Base-by-base conservation (phyloP, 2,113 vertebrate genomes). In the Burhinus bistriatus region DNA sequence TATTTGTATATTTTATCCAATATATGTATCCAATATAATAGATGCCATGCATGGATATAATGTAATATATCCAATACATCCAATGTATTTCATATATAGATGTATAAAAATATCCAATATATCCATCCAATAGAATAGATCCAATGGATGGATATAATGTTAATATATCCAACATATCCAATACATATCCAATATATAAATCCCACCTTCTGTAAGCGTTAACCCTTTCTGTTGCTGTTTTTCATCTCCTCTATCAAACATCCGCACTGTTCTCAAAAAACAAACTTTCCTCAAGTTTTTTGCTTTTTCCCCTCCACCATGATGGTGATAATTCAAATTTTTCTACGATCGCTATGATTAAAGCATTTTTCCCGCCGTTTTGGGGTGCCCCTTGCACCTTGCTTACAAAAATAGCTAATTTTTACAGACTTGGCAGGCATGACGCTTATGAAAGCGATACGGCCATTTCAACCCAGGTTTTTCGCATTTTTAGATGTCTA, bases 311-410 rank as follows among this genome's bases (percentile, higher is more conserved):
- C 11, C 47, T 58, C 27, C 15, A 38, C 9, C 15, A 0, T 5
- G 0, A 27, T 0, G 8, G 19, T 7, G 8, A 29, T 12, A 71
- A 81, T 27, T 22, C 38, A 1, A 8, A 17, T 66, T 83, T 83
- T 57, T 16, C 40, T 25, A 0, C 2, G 8, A 18, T 0, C 1
- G 10, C 13, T 26, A 26, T 1, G 18, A 29, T 29, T 21, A 10
- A 61, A 81, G 47, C 26, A 34, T 15, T 23, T 68, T 49, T 30
- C 27, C 30, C 47, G 15, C 25, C 2, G 0, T 16, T 82, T 45
- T 12, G 54, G 73, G 79, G n/a, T 5, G 19, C 30, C 32, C 38
- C 21, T 5, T 70, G 26, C 21, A 21, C 20, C 23, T 3, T 8
- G 42, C 54, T 77, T 77, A 59, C 65, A 40, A n/a, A 64, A 72